phyloP scores from a whole-genome alignment of 2,888 invertebrate species.

The Pogonocherus hispidulus region DNA sequence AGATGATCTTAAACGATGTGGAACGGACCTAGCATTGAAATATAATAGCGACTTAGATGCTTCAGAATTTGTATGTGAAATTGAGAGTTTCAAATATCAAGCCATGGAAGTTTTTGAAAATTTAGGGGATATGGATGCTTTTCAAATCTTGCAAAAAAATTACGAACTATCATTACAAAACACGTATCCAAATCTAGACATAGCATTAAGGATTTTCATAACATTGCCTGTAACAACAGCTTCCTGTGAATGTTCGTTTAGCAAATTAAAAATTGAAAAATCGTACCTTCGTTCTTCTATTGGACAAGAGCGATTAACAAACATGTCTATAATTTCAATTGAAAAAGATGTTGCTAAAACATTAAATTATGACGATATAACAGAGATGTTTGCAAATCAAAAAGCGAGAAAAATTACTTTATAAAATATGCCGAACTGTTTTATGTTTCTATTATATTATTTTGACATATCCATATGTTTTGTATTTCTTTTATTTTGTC shows the following conservation, averaged over 20 bases:
- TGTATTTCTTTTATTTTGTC: no score
- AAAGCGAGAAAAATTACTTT: neutral
- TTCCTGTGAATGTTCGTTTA: neutral
- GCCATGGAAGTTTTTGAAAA: neutral
- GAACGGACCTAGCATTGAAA: neutral
- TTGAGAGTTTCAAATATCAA: neutral
- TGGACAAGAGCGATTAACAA: no score
- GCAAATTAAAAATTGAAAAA: neutral
- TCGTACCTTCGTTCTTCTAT: neutral
- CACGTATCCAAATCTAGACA: neutral
- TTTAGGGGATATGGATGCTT: neutral
- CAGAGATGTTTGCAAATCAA: neutral
- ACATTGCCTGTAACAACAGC: neutral
- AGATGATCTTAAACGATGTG: neutral
- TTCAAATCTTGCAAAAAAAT: neutral
- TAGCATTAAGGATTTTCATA: neutral
- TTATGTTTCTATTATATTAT: no score
- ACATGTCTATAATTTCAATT: neutral
- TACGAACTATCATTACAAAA: neutral
- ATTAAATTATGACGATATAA: no score
- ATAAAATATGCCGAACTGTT: no score
- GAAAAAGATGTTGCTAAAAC: no score
- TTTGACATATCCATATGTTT: no score
- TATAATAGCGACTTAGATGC: neutral
- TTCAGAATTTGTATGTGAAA: neutral